Percentiles rank a stretch among this genome's conserved stretches.
Evolutionary conservation across 2,113 vertebrate genomes (phyloP).

Genomic region (Romanogobio albipinnatus): DNA sequence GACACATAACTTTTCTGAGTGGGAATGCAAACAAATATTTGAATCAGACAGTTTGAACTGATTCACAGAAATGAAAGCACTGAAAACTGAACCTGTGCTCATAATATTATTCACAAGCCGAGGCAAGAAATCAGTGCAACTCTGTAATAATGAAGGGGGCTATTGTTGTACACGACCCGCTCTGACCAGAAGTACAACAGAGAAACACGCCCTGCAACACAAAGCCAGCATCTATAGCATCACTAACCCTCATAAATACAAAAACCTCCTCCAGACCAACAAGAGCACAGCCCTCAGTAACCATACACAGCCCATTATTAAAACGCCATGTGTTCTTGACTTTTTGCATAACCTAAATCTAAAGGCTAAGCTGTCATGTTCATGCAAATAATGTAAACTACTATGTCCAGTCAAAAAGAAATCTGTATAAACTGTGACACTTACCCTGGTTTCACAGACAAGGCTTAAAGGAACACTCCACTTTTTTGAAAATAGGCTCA

Average conservation of each 20-base stretch:
- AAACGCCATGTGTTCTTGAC: neutral
- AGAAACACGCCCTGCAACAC: constrained; percentile 53
- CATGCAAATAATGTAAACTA: constrained; percentile 5
- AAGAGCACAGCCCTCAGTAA: neutral
- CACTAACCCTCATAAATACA: constrained; percentile 5
- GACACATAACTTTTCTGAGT: neutral
- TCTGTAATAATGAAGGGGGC: constrained; percentile 72
- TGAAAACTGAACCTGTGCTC: constrained; percentile 54
- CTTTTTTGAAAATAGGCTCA: too few species aligned
- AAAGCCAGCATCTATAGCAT: constrained; percentile 43
- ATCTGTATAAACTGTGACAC: neutral
- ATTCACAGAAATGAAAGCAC: neutral
- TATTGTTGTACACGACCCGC: constrained; percentile 67
- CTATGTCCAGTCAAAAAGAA: neutral
- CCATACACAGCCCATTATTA: neutral
- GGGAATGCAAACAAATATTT: neutral
- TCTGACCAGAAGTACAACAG: constrained; percentile 56
- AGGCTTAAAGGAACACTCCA: too few species aligned
- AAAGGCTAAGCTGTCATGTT: constrained; percentile 6
- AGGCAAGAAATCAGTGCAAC: constrained; percentile 68
- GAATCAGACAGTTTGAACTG: neutral
- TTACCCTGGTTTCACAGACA: too few species aligned
- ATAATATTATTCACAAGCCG: constrained; percentile 70
- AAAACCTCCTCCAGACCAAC: constrained; percentile 28
- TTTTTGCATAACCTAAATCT: constrained; percentile 29